phyloP scores from a whole-genome alignment of 2,113 vertebrate genomes.

The Mormoops blainvillei region DNA sequence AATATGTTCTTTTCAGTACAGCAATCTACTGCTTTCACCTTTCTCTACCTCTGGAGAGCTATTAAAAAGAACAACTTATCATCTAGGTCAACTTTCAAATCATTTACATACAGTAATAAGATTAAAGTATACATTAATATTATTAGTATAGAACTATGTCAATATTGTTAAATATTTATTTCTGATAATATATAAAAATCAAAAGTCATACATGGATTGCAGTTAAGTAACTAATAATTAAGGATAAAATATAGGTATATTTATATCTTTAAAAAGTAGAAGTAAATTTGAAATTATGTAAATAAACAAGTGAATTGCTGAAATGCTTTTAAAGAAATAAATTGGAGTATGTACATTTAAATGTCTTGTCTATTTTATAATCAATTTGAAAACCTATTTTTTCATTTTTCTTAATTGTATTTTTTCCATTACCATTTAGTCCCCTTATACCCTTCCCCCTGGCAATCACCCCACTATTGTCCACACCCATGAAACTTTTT shows the following conservation, averaged over 20 bases:
- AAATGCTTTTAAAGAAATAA: slow-evolving; percentile 15
- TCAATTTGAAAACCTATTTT: neutral
- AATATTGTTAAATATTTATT: neutral
- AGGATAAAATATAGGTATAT: neutral
- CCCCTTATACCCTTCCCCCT: no score
- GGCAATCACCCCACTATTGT: no score
- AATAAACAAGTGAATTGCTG: neutral
- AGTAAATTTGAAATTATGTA: neutral
- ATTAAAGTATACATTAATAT: neutral
- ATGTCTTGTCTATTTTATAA: neutral
- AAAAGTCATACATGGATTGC: neutral
- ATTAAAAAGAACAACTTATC: neutral
- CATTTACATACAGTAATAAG: neutral
- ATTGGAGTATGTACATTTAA: neutral
- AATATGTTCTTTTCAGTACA: neutral
- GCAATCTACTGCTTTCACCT: neutral
- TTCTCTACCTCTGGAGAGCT: neutral
- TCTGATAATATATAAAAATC: neutral
- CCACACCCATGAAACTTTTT: no score
- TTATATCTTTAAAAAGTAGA: neutral
- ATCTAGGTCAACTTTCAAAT: neutral
- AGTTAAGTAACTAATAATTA: neutral
- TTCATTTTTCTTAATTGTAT: neutral
- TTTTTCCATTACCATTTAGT: no score
- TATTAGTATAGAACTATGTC: neutral